Conservation (phyloP, 2,888 invertebrate species). For the Glaucopsyche alexis region DNA sequence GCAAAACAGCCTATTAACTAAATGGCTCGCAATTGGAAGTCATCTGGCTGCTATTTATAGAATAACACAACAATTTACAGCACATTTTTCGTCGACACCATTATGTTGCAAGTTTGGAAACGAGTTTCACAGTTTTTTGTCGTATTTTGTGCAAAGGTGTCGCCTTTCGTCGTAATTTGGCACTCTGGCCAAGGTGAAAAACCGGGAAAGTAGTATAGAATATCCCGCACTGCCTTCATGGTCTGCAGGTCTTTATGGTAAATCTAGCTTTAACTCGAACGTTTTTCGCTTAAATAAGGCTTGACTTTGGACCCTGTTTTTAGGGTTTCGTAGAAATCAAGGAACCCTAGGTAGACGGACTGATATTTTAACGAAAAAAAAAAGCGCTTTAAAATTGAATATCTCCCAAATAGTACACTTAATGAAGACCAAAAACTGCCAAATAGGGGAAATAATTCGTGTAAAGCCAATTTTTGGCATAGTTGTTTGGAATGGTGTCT, state of each 20-base stretch:
- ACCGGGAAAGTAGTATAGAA: constrained; percentile 13
- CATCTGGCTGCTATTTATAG: not conserved
- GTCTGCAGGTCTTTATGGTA: not conserved
- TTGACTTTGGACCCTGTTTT: too few relatives aligned
- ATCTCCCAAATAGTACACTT: too few relatives aligned
- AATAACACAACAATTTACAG: not conserved
- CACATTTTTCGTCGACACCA: not conserved
- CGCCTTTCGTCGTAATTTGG: constrained; percentile 38
- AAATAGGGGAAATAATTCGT: too few relatives aligned
- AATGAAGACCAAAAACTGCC: too few relatives aligned
- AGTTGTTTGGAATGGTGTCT: too few relatives aligned
- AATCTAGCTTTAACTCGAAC: too few relatives aligned
- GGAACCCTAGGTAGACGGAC: too few relatives aligned
- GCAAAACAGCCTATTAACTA: not conserved
- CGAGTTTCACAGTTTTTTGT: constrained; percentile 13
- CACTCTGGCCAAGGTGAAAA: constrained; percentile 34
- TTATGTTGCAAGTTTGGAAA: constrained; percentile 9
- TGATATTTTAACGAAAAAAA: too few relatives aligned
- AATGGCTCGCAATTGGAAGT: not conserved
- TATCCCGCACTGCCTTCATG: constrained; percentile 3
- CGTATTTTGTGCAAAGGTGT: constrained; percentile 26
- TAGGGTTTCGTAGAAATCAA: too few relatives aligned
- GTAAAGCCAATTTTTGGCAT: too few relatives aligned
- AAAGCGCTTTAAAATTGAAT: too few relatives aligned
- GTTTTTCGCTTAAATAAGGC: too few relatives aligned